Evolutionary conservation across 2,888 invertebrate species (phyloP).

Genomic region (Perithous albicinctus): DNA sequence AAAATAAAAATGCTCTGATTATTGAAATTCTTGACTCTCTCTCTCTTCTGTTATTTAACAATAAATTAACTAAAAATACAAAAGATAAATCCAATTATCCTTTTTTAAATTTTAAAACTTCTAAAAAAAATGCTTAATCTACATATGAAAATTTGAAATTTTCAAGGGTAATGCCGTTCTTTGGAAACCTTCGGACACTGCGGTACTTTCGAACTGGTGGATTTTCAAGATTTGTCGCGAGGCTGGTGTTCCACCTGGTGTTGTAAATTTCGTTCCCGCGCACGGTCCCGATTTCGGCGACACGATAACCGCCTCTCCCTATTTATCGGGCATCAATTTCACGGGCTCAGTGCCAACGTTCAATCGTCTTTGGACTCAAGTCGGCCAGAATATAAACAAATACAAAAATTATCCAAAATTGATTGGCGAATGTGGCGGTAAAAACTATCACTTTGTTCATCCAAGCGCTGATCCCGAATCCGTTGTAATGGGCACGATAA

Average conservation of each 20-base stretch:
- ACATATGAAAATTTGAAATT: constrained; percentile 7
- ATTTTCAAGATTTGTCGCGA: constrained; percentile 97
- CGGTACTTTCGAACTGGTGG: constrained; percentile 97
- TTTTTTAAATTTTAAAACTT: not conserved
- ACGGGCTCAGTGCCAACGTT: constrained; percentile 99
- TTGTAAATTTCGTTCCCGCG: constrained; percentile 98
- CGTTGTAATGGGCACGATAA: constrained; percentile 93
- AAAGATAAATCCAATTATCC: not conserved
- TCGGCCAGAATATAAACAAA: constrained; percentile 93
- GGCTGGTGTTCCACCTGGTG: constrained; percentile 97
- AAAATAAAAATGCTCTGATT: no score
- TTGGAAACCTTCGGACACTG: constrained; percentile 99
- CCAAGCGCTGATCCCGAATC: constrained; percentile 93
- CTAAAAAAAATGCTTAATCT: not conserved
- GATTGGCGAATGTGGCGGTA: constrained; percentile 99
- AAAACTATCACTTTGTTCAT: constrained; percentile 99
- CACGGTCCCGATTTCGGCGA: constrained; percentile 98
- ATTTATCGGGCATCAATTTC: constrained; percentile 98
- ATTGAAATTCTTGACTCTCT: no score
- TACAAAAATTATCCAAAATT: constrained; percentile 97
- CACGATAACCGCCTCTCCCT: constrained; percentile 92
- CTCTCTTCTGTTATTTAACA: no score
- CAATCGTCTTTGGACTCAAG: constrained; percentile 96
- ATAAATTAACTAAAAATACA: no score
- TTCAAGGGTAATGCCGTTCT: constrained; percentile 96